Conservation (phyloP, 2,888 invertebrate species). For the Mystacides longicornis region DNA sequence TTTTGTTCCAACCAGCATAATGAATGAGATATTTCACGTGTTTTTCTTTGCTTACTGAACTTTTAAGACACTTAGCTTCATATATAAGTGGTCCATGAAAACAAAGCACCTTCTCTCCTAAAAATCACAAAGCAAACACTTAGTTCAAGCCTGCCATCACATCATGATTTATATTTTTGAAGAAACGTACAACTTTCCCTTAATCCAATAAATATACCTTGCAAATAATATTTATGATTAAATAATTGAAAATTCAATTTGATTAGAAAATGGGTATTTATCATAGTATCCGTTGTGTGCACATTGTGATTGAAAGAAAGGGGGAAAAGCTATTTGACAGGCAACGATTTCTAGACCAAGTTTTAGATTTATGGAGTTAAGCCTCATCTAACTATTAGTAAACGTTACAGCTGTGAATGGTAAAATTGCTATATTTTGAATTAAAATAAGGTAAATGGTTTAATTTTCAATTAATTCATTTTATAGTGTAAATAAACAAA, state of each 20-base stretch:
- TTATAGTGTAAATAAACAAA: neutral
- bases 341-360: no score
- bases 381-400: no score
- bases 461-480: no score
- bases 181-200: neutral
- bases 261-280: no score
- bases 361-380: no score
- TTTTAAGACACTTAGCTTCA: conserved; percentile 92
- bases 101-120: conserved; percentile 86
- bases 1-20: conserved; percentile 98
- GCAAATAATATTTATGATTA: neutral
- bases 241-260: no score
- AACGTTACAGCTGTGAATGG: no score
- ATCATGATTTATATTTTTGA: neutral
- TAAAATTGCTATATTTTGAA: neutral
- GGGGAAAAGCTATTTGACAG: no score
- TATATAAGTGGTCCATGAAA: conserved; percentile 95
- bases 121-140: conserved; percentile 28
- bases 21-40: conserved; percentile 88
- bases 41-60: conserved; percentile 75
- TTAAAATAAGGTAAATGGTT: no score
- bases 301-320: no score
- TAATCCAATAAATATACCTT: neutral
- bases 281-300: no score
- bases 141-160: neutral